Base-by-base conservation (phyloP, 1,140 invertebrate genomes). In the Chrysoperla carnea region DNA sequence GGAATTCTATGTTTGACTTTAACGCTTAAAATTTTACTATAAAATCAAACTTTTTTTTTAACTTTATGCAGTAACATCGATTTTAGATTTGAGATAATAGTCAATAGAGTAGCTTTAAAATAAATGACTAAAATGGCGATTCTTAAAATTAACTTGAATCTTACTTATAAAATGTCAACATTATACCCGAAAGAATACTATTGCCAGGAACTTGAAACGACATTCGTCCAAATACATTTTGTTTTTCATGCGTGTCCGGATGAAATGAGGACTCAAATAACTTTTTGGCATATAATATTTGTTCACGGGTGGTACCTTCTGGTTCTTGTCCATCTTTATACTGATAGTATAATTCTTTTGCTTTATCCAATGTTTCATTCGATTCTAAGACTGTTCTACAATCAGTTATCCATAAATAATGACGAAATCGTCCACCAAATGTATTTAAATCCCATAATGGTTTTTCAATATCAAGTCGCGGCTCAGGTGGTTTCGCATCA, bases 161-260 rank as follows among this genome's bases (percentile, higher is more conserved):
- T 67, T 64, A 93, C 89, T 84, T 89, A 61, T 97, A 97, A 70
- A 92, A 99, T 46, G 94, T 91, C 52, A 99, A 68, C 92, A 99
- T 97, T 44, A 85, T 89, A 3, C 94, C 95, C 37, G 93, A 97
- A 51, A 99, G 1, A 82, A 66, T 84, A 97, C n/a, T 96, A 50
- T 95, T 95, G 50, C 91, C 91, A 1, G 94, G 94, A 35, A 98
- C 91, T 66, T 99, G 94, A 56, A 95, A 95, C 23, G 91, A 95
- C 94, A 99, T 99, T 52, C 95, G 69, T 1, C 95, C 95, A 53
- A 94, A 80, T 33, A 98, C 73, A 67, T 96, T 83, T 74, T 98
- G 94, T 57, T 94, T 81, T 50, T 99, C 93, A 9, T 92, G 92
- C n/a, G 92, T 93, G 56, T 99, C 93, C 0, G 95, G 95, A 69